Conservation (phyloP, 2,888 invertebrate species). For the Ametastegia equiseti region DNA sequence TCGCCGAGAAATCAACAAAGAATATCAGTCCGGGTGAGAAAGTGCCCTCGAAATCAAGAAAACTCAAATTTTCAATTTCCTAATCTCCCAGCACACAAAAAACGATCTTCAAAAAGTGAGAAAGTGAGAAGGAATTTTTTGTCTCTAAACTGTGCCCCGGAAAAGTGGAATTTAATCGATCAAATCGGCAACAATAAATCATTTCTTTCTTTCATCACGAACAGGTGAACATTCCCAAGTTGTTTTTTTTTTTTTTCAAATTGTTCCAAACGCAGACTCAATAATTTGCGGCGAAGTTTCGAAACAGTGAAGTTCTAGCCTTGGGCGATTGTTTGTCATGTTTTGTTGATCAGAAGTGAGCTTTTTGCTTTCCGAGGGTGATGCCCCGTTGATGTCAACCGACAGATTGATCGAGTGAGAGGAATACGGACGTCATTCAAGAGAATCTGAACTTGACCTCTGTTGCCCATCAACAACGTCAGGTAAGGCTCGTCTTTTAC, state of each 20-base stretch:
- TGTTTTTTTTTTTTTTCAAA: not conserved
- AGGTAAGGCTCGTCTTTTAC: not conserved
- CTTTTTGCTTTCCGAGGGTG: not conserved
- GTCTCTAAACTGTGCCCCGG: not conserved
- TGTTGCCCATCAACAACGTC: not conserved
- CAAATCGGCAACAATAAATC: not conserved
- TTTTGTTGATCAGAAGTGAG: not conserved
- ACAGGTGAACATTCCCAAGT: not conserved
- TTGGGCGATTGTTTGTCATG: constrained; percentile 10
- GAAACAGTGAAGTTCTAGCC: not conserved
- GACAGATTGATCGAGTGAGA: not conserved
- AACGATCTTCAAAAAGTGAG: not conserved
- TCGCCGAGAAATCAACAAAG: not conserved
- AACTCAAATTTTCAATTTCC: not conserved
- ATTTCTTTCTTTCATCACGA: not conserved
- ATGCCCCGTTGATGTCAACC: not conserved
- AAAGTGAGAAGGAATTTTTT: not conserved
- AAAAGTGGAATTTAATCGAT: not conserved
- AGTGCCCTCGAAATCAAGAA: not conserved
- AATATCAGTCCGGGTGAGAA: not conserved
- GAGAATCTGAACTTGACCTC: not conserved
- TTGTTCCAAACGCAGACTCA: not conserved
- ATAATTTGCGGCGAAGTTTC: not conserved
- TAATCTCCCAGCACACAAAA: not conserved
- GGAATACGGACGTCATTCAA: not conserved